Base-by-base conservation (phyloP, 1,140 invertebrate species). In the Camponotus vicinus region DNA sequence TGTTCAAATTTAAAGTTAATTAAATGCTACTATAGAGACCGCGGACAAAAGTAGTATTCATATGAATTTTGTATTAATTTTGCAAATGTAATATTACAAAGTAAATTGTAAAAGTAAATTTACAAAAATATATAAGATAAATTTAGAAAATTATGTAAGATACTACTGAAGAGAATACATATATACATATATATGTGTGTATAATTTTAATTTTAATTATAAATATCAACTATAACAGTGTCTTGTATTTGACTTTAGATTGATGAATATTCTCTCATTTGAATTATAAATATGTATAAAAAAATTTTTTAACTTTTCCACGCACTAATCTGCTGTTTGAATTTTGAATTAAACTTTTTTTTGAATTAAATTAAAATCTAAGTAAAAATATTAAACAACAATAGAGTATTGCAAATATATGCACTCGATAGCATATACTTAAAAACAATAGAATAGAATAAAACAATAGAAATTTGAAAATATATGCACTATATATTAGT, bases 1-100 rank as follows among this genome's bases (percentile, higher is more conserved):
- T 63, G 40, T 49, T 83, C 40, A 75, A 73, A 73, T 52, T 37
- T 52, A 55, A 73, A 83, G 32, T 75, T 80, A 83, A 83, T 83
- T 73, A 75, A 83, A 73, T 73, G 37, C 34, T 70, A 73, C 45
- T 83, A 63, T 7, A 37, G 27, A 71, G 55, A 61, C 18, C 11
- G 27, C 9, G 15, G 40, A 63, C 32, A 63, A 64, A 73, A 83
- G 55, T 45, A 61, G 52, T 59, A 32, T 71, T 52, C n/a, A 32
- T 18, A 34, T 71, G 27, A 82, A 61, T 40, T 61, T 75, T 73
- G n/a, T 40, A n/a, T 83, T 75, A 63, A 27, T 59, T 27, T 37
- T 40, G 18, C 37, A 57, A 15, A 61, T 6, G 27, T 82, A 83
- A 83, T 83, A 73, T 73, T 59, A 57, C 7, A 42, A 15, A 52